These are phyloP conservation scores for Diadophis punctatus DNA, from an alignment of 2,113 vertebrate species.

Conservation along the genomic window DNA sequence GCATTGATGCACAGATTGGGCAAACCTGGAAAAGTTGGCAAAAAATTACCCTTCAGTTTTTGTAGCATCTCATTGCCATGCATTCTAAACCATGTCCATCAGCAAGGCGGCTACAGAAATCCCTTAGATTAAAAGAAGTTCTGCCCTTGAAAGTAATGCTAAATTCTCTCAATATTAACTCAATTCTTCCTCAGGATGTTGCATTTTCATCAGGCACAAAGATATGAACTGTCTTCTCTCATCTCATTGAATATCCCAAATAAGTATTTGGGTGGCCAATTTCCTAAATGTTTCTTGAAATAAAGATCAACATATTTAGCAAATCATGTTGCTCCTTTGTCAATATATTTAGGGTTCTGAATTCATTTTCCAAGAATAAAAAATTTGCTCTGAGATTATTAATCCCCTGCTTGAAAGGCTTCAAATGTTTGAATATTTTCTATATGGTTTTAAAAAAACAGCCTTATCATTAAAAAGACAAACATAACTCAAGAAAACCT, in stretches of 20 bases:
- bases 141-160: not conserved
- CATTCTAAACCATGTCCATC: not conserved
- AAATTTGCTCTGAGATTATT: not conserved
- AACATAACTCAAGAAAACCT: not conserved
- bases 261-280: not conserved
- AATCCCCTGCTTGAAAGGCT: not conserved
- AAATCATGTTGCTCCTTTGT: not conserved
- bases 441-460: not conserved
- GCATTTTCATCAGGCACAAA: not conserved
- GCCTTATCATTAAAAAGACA: not conserved
- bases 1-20: constrained; percentile 97
- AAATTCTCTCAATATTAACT: not conserved
- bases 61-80: not conserved
- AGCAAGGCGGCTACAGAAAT: not conserved
- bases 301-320: not conserved
- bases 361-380: not conserved
- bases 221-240: not conserved
- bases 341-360: not conserved
- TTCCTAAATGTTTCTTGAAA: not conserved
- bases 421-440: not conserved
- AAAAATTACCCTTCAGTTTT: not conserved
- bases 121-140: not conserved
- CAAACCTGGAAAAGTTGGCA: constrained; percentile 79
- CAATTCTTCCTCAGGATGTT: no score
- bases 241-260: not conserved